Evolutionary conservation across 2,888 invertebrate species (phyloP).

Genomic region (Palloptera scutellata): DNA sequence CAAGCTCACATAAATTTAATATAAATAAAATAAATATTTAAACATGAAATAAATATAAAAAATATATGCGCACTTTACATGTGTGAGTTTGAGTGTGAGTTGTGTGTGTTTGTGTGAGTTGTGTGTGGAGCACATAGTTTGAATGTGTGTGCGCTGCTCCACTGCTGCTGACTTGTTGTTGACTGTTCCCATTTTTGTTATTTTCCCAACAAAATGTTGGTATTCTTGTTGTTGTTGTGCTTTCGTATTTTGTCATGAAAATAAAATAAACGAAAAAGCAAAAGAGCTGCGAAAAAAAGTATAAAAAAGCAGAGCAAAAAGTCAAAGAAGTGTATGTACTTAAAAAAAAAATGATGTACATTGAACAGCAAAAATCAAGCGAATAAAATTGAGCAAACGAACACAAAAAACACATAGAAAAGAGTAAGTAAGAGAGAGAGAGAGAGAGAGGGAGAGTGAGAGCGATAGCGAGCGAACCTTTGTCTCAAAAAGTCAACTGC

Average conservation of each 20-base stretch:
- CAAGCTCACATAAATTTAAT: slow-evolving; percentile 1
- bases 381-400: slow-evolving; percentile 16
- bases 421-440: not conserved
- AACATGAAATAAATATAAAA: slow-evolving; percentile 5
- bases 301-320: slow-evolving; percentile 31
- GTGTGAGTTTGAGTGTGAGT: slow-evolving; percentile 1
- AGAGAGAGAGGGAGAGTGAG: not conserved
- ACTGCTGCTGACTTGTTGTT: slow-evolving; percentile 37
- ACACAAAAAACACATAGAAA: slow-evolving; percentile 15
- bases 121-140: too few relatives aligned
- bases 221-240: not conserved
- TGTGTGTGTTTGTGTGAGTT: slow-evolving; percentile 1
- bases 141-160: slow-evolving; percentile 13
- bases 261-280: slow-evolving; percentile 9
- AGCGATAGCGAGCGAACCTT: not conserved
- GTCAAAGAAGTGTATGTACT: slow-evolving; percentile 33
- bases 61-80: slow-evolving; percentile 3
- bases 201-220: slow-evolving; percentile 15
- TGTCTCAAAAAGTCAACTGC: slow-evolving; percentile 31
- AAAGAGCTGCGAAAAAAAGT: slow-evolving; percentile 3
- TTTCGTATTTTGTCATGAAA: slow-evolving; percentile 24
- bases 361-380: slow-evolving; percentile 10
- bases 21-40: slow-evolving; percentile 9
- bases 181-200: slow-evolving; percentile 41
- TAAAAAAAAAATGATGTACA: slow-evolving; percentile 11